A percentile compares a stretch with the other conserved stretches of the same genome.
These are phyloP conservation scores for Caenorhabditis wallacei DNA, from an alignment of 2,888 invertebrate genomes.

Conservation along the genomic window DNA sequence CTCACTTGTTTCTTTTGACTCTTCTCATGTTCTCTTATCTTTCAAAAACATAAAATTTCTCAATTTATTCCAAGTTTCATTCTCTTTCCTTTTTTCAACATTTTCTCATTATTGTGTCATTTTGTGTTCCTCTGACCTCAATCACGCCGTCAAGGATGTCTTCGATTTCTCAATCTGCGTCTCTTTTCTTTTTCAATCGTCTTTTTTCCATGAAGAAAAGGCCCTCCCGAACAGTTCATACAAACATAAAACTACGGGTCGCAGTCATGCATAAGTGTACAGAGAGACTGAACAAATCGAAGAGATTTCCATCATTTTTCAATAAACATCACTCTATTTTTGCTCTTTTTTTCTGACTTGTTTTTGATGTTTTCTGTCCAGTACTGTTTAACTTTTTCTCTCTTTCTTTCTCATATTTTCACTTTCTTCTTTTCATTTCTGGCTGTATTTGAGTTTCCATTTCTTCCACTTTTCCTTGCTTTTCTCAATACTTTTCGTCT, in stretches of 20 bases:
- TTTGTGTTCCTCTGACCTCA: conserved; percentile 38
- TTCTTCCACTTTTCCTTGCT: conserved; percentile 10
- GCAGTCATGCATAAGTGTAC: conserved; percentile 45
- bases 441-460: conserved; percentile 52
- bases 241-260: conserved; percentile 46
- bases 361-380: conserved; percentile 34
- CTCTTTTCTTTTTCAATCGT: conserved; percentile 21
- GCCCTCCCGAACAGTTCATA: conserved; percentile 55
- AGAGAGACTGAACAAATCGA: conserved; percentile 14
- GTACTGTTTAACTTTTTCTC: conserved; percentile 30
- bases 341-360: conserved; percentile 33
- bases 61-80: neutral
- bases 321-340: conserved; percentile 28
- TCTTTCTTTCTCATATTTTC: conserved; percentile 4
- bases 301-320: conserved; percentile 25
- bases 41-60: neutral
- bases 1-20: conserved; percentile 1
- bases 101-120: neutral
- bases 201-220: conserved; percentile 35
- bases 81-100: neutral
- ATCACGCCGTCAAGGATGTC: conserved; percentile 48
- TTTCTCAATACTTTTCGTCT: neutral
- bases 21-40: neutral
- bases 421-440: neutral
- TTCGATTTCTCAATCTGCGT: conserved; percentile 12